Evolutionary conservation across 1,140 invertebrate species (phyloP), one percentile per base, ranked within the genome.

Genomic region (Achroia grisella): DNA sequence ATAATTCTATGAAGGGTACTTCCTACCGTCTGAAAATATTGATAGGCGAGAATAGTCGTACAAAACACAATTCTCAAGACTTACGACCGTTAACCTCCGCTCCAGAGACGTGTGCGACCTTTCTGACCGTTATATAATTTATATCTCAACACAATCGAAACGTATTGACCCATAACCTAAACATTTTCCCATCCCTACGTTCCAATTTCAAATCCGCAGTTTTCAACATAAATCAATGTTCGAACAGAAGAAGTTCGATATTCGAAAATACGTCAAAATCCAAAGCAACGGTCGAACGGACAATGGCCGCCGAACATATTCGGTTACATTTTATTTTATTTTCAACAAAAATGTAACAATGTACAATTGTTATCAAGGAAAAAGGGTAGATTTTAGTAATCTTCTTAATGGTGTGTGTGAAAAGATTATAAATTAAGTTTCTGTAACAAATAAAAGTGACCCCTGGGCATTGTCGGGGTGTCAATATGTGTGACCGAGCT

Each of bases 341-440:
- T 64, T 65, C 58, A 48, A 17, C 46, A 70, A 77, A 75, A 75
- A 75, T 69, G 68, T 70, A 72, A 83, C 80, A 84, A 84, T 79
- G 62, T 75, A 60, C 75, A 70, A 85, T 81, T 82, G 81, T 76
- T 75, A 66, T 69, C 62, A 70, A 55, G 59, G 65, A 65, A 79
- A 84, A 85, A 82, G 81, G 81, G 81, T 85, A 82, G 71, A 71
- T 79, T 79, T 80, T 69, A 54, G 75, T 85, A 85, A 85, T 85
- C 81, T 85, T 69, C 81, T 85, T 85, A 85, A 85, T 85, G 81
- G 81, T 61, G 60, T 76, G 71, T 79, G 75, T 81, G 78, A 82
- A 85, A 82, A 85, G 81, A 85, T 85, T 85, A 85, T 85, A 85
- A 85, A 85, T 85, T 85, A 85, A 85, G 81, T 85, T 84, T 78